phyloP scores from a whole-genome alignment of 2,888 invertebrate genomes.

The Cosmia trapezina region DNA sequence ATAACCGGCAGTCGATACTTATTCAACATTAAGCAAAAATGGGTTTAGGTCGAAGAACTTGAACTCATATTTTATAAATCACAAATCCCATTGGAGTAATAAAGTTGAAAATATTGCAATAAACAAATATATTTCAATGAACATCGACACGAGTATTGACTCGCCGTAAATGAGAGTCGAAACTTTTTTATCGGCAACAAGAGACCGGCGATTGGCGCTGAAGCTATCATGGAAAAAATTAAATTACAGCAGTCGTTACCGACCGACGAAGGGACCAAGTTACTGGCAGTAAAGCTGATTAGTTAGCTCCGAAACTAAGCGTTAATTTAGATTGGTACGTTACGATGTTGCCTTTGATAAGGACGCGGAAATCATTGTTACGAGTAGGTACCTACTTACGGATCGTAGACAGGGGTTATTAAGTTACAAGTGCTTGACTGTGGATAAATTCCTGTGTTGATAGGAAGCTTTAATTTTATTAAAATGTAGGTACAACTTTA shows the following conservation, averaged over 20 bases:
- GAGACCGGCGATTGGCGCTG: conserved; percentile 70
- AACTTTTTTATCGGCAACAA: conserved; percentile 75
- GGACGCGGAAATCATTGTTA: conserved; percentile 70
- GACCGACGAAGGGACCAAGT: conserved; percentile 69
- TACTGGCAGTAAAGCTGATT: conserved; percentile 83
- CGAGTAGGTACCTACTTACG: conserved; percentile 20
- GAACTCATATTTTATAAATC: conserved; percentile 11
- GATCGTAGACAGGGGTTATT: conserved; percentile 10
- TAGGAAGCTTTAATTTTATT: conserved; percentile 2
- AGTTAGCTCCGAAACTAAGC: conserved; percentile 83
- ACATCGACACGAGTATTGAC: conserved; percentile 62
- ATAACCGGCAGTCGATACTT: neutral
- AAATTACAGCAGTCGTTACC: conserved; percentile 80
- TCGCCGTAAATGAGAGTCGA: conserved; percentile 67
- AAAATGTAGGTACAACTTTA: no score
- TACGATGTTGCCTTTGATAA: conserved; percentile 68
- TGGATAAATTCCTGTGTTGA: conserved; percentile 7
- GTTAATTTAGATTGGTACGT: conserved; percentile 79
- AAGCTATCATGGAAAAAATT: conserved; percentile 79
- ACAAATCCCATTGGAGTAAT: neutral
- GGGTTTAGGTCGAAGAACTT: neutral
- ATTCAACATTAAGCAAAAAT: neutral
- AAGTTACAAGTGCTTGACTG: conserved; percentile 21
- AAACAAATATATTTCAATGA: conserved; percentile 24
- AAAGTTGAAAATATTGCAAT: neutral